Percentiles rank a stretch among this genome's conserved stretches.
phyloP scores from a whole-genome alignment of 2,797 vertebrate species.

The Myripristis murdjan region DNA sequence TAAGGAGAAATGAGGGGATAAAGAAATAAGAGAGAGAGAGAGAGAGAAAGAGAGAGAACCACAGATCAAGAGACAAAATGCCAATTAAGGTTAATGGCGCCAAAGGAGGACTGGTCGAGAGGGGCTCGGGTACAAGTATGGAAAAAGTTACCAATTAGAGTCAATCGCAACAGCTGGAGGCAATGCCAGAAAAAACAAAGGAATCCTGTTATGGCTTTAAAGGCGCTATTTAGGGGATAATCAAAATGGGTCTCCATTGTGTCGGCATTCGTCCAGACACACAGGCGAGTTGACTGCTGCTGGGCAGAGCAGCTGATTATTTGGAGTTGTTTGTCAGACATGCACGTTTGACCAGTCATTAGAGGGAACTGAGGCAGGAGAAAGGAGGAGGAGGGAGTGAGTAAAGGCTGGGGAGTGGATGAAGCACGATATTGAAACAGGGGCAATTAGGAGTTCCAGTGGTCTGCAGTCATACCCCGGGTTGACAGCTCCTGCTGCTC shows the following conservation, averaged over 20 bases:
- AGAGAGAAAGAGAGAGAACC: conserved; percentile 12
- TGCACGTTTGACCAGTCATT: conserved; percentile 67
- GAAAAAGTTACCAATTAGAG: conserved; percentile 55
- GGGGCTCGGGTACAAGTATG: neutral
- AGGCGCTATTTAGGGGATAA: conserved; percentile 25
- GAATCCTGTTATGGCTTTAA: conserved; percentile 8
- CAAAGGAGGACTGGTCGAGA: neutral
- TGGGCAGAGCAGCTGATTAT: conserved; percentile 59
- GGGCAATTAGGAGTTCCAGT: conserved; percentile 68
- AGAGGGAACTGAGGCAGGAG: conserved; percentile 50
- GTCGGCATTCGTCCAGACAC: conserved; percentile 12
- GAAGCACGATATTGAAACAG: conserved; percentile 37
- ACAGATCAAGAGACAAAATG: conserved; percentile 24
- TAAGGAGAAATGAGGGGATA: neutral
- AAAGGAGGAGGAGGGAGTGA: neutral
- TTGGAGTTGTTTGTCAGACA: conserved; percentile 58
- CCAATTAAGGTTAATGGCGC: conserved; percentile 34
- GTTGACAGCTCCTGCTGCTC: conserved; percentile 66
- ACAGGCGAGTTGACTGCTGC: conserved; percentile 49
- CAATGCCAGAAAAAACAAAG: conserved; percentile 8
- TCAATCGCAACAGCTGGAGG: conserved; percentile 52
- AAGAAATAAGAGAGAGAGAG: conserved; percentile 24
- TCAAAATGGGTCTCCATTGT: conserved; percentile 27
- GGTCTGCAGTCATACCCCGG: conserved; percentile 61
- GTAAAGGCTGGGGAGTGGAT: conserved; percentile 17